These are phyloP conservation scores for Miltochrista miniata DNA, from an alignment of 2,888 invertebrate species.

Conservation along the genomic window DNA sequence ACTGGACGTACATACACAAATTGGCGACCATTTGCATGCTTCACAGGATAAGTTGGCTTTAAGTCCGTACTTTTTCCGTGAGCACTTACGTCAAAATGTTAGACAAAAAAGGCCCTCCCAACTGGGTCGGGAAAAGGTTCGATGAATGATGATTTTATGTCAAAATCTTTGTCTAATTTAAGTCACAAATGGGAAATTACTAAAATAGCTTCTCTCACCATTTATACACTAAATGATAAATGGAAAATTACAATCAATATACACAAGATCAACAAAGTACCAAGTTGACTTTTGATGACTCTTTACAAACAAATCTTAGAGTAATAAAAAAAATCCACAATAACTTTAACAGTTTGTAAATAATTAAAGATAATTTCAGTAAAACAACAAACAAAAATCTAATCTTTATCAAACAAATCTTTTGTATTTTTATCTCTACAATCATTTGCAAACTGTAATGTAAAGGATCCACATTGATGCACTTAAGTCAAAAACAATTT, in stretches of 20 bases:
- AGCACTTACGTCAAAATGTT: background rate
- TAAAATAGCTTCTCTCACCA: constrained; percentile 26
- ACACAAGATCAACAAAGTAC: constrained; percentile 34
- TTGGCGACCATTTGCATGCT: too few species aligned
- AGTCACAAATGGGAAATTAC: too few species aligned
- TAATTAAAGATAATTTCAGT: background rate
- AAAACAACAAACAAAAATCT: background rate
- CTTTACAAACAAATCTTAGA: constrained; percentile 11
- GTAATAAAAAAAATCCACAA: too few species aligned
- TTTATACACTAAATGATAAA: constrained; percentile 19
- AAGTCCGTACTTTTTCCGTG: too few species aligned
- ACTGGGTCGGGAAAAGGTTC: too few species aligned
- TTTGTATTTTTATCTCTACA: background rate
- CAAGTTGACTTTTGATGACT: constrained; percentile 26
- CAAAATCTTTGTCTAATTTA: too few species aligned
- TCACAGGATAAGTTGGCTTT: too few species aligned
- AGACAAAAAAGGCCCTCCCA: too few species aligned
- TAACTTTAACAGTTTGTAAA: constrained; percentile 35
- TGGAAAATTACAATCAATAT: constrained; percentile 40
- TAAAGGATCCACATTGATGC: background rate
- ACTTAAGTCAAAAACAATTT: background rate
- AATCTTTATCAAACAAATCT: background rate
- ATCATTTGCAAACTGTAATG: constrained; percentile 4
- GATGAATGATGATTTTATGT: too few species aligned
- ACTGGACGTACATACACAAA: too few species aligned